Evolutionary conservation across 2,113 vertebrate species (phyloP), one percentile per base, ranked within the genome.

Genomic region (Nerophis lumbriciformis): DNA sequence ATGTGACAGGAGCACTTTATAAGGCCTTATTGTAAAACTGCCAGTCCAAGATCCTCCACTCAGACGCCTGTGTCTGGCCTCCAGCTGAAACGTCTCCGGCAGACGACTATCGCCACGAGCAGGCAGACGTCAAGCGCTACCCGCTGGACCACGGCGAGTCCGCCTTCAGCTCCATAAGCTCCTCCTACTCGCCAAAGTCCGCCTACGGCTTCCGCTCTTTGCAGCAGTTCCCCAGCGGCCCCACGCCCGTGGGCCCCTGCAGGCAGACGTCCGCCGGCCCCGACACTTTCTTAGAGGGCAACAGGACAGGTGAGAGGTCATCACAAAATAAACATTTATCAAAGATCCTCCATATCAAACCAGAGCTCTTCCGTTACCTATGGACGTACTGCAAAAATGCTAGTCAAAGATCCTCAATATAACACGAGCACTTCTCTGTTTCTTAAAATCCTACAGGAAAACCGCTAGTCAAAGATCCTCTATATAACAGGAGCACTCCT

Each of bases 291-390:
- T 83, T 75, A 0, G 93, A 98, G 61, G 92, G 86, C 86, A 93
- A 95, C 89, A 88, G 92, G 92, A 91, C 89, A 87, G 93, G 93
- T 95, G 90, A 91, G 68, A 49, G 14, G 36, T 1, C 10, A 0
- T 4, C n/a, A 45, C 6, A 45, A 28, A 28, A 28, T 28, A 28
- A 28, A 3, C 28, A 28, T 28, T 28, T 28, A 11, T 45, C 42
- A 45, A 11, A 45, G 42, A 45, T 45, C 42, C 42, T 45, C 42
- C 3, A 12, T 45, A 6, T 45, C 10, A 12, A 4, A 45, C 4
- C 10, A 12, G 42, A 9, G 5, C 8, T 6, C 8, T 4, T 45
- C 11, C 12, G 42, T 12, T 45, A 11, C 2, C 12, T 12, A 45
- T 4, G 10, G 42, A 45, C 1, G 2, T 11, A 11, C 11, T 12